These are phyloP conservation scores for Mormoops blainvillei DNA, from an alignment of 2,113 vertebrate species.

Conservation along the genomic window DNA sequence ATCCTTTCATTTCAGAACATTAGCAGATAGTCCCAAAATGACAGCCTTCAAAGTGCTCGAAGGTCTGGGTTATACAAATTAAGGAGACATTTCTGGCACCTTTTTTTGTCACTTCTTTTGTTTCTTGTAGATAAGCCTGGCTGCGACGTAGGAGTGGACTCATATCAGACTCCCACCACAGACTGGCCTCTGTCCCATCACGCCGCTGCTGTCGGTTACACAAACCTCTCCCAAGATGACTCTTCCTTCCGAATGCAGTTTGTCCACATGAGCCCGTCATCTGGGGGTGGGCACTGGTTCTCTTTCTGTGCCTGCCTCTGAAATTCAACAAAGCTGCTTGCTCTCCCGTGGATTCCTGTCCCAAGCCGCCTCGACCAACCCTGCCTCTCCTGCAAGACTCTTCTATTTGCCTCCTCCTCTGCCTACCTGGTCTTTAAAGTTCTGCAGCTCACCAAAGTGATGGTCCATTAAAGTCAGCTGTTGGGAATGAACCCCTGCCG, in stretches of 20 bases:
- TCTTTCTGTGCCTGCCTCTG: conserved; percentile 75
- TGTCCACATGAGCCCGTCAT: conserved; percentile 78
- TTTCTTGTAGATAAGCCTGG: conserved; percentile 84
- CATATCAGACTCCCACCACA: conserved; percentile 79
- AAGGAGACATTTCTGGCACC: conserved; percentile 76
- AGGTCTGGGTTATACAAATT: conserved; percentile 71
- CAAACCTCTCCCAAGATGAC: conserved; percentile 76
- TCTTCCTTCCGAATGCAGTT: conserved; percentile 75
- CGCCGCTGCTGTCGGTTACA: conserved; percentile 79
- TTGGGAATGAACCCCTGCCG: conserved; percentile 70
- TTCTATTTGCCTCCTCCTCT: conserved; percentile 66
- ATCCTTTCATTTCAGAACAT: conserved; percentile 63
- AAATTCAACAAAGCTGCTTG: conserved; percentile 77
- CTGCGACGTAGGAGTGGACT: conserved; percentile 78
- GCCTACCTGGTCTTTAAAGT: conserved; percentile 68
- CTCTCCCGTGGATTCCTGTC: conserved; percentile 79
- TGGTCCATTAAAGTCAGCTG: conserved; percentile 50
- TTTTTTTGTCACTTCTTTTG: conserved; percentile 68
- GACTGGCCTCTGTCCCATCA: conserved; percentile 80
- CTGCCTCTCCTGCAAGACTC: conserved; percentile 72
- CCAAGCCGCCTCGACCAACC: conserved; percentile 86
- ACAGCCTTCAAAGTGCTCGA: conserved; percentile 55
- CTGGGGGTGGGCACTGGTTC: conserved; percentile 79
- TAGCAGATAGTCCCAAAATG: conserved; percentile 41
- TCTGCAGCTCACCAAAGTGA: conserved; percentile 65